Conservation (phyloP, 2,113 vertebrate species). For the Takifugu bimaculatus region DNA sequence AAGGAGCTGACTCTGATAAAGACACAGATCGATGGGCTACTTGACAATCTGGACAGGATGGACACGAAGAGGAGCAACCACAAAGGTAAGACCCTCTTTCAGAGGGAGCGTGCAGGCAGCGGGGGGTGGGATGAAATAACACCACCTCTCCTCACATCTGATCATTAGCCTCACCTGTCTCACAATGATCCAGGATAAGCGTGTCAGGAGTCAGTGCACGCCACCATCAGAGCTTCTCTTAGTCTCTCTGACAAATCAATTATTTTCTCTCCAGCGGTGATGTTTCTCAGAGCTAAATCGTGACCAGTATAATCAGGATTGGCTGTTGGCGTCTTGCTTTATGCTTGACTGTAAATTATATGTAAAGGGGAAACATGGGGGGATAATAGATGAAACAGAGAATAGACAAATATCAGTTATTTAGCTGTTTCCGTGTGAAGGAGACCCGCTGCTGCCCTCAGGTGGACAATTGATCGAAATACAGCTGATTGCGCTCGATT, state of each 20-base stretch:
- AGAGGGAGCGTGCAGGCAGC: constrained; percentile 40
- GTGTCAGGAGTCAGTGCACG: not conserved
- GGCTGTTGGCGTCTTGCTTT: constrained; percentile 4
- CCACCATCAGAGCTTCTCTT: constrained; percentile 9
- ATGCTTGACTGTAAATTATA: constrained; percentile 26
- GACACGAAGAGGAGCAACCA: constrained; percentile 72
- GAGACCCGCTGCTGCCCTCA: constrained; percentile 54
- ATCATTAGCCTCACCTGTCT: constrained; percentile 47
- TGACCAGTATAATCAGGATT: constrained; percentile 3
- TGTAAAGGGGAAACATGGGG: constrained; percentile 41
- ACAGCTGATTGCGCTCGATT: not conserved
- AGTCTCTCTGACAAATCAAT: constrained; percentile 44
- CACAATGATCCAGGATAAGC: constrained; percentile 31
- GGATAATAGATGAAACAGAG: constrained; percentile 23
- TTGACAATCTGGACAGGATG: constrained; percentile 84
- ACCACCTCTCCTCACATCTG: constrained; percentile 45
- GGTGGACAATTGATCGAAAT: constrained; percentile 38
- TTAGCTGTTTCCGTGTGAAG: not conserved
- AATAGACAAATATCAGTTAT: no score
- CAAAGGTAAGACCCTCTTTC: constrained; percentile 67
- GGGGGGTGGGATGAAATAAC: constrained; percentile 34
- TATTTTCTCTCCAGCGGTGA: constrained; percentile 35
- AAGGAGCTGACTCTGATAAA: constrained; percentile 87
- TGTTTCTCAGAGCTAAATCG: constrained; percentile 27
- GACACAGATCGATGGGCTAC: constrained; percentile 83